phyloP scores from a whole-genome alignment of 2,113 vertebrate species.

The Catharus minimus region DNA sequence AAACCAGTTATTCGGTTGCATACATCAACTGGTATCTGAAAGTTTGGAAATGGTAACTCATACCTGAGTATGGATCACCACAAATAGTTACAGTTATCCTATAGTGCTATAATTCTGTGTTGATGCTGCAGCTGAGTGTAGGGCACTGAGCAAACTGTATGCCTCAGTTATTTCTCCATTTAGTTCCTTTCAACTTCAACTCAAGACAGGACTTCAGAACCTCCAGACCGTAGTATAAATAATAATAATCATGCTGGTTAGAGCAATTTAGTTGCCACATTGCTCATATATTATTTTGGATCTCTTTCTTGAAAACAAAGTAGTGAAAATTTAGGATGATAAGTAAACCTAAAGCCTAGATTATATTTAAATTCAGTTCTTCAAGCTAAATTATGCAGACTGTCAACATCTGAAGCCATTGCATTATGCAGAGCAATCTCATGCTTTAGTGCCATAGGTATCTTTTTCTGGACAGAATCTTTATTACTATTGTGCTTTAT shows the following conservation, averaged over 20 bases:
- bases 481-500: constrained; percentile 12
- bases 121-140: not conserved
- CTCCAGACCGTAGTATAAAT: not conserved
- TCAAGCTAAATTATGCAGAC: not conserved
- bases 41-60: not conserved
- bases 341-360: not conserved
- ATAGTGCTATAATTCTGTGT: not conserved
- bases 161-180: not conserved
- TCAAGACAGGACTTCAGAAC: not conserved
- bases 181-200: not conserved
- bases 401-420: not conserved
- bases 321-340: not conserved
- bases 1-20: not conserved
- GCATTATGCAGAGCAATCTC: not conserved
- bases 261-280: not conserved
- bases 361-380: not conserved
- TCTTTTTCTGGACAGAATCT: not conserved
- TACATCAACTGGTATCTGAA: not conserved
- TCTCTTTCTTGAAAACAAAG: not conserved
- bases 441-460: not conserved
- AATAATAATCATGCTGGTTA: not conserved
- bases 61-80: not conserved
- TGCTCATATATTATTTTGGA: not conserved
- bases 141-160: not conserved
- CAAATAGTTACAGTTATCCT: not conserved